phyloP scores from a whole-genome alignment of 1,140 invertebrate genomes.

The Drosophila lini region DNA sequence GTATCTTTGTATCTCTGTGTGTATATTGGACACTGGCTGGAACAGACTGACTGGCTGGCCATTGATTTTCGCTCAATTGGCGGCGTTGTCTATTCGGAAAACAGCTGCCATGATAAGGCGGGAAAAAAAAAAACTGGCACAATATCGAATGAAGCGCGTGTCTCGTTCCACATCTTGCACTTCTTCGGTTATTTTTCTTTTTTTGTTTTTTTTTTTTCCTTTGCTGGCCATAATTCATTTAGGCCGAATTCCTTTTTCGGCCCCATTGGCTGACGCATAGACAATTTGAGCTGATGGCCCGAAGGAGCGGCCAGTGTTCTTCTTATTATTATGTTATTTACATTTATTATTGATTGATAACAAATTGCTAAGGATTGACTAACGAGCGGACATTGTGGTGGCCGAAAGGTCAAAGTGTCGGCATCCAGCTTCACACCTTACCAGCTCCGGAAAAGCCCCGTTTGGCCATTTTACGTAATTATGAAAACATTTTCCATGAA shows the following conservation, averaged over 20 bases:
- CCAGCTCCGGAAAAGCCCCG: constrained; percentile 4
- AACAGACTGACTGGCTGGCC: constrained; percentile 31
- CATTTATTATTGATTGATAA: constrained; percentile 81
- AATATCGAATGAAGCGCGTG: constrained; percentile 60
- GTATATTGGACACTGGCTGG: constrained; percentile 23
- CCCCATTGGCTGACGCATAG: constrained; percentile 20
- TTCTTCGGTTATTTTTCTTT: constrained; percentile 8
- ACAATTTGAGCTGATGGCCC: constrained; percentile 48
- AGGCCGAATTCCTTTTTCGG: constrained; percentile 41
- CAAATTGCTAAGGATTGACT: constrained; percentile 77
- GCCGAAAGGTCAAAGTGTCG: constrained; percentile 70
- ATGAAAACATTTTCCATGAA: constrained; percentile 28
- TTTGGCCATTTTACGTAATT: constrained; percentile 53
- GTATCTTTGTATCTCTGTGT: constrained; percentile 16
- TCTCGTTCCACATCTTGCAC: constrained; percentile 39
- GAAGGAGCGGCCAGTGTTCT: constrained; percentile 17
- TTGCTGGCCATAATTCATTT: constrained; percentile 65
- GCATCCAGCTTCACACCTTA: constrained; percentile 33
- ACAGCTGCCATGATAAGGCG: constrained; percentile 74
- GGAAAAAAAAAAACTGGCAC: constrained; percentile 45
- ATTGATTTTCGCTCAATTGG: constrained; percentile 77
- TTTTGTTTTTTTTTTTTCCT: neutral
- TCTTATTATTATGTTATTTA: constrained; percentile 76
- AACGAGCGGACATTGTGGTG: constrained; percentile 78
- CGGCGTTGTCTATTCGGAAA: constrained; percentile 59